Percentiles rank a stretch among this genome's conserved stretches.
Conservation (phyloP, 2,113 vertebrate species). For the Solea solea region DNA sequence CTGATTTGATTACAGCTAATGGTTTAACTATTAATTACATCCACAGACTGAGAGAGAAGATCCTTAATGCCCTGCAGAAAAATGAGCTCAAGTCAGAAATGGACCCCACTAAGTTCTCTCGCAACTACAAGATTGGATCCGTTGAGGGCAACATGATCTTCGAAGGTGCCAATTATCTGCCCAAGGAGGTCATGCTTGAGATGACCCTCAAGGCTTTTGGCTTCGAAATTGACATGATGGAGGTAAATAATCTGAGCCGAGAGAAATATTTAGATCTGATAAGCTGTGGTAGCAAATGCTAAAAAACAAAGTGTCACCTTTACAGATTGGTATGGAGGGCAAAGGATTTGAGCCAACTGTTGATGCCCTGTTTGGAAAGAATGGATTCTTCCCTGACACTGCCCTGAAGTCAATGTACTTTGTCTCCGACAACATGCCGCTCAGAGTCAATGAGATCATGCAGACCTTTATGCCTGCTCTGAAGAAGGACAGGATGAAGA, state of each 20-base stretch:
- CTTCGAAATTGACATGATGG: conserved; percentile 86
- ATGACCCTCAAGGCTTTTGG: conserved; percentile 88
- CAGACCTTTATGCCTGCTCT: conserved; percentile 83
- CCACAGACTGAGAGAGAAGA: conserved; percentile 82
- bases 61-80: conserved; percentile 83
- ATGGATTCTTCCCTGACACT: conserved; percentile 93
- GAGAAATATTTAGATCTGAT: not conserved
- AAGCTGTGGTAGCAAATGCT: not conserved
- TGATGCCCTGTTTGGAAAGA: conserved; percentile 90
- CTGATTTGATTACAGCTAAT: not conserved
- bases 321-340: conserved; percentile 91
- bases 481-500: conserved; percentile 74
- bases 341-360: conserved; percentile 91
- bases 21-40: not conserved
- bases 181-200: conserved; percentile 92
- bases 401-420: conserved; percentile 89
- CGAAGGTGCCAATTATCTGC: conserved; percentile 86
- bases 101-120: conserved; percentile 88
- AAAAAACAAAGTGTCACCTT: conserved; percentile 1
- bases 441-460: conserved; percentile 81
- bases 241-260: conserved; percentile 80
- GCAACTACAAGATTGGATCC: conserved; percentile 87
- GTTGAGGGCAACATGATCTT: conserved; percentile 91
- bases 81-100: conserved; percentile 79
- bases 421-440: conserved; percentile 85